Percentiles rank a stretch among this genome's conserved stretches.
Conservation (phyloP, 2,797 vertebrate genomes). For the Setipinna tenuifilis region DNA sequence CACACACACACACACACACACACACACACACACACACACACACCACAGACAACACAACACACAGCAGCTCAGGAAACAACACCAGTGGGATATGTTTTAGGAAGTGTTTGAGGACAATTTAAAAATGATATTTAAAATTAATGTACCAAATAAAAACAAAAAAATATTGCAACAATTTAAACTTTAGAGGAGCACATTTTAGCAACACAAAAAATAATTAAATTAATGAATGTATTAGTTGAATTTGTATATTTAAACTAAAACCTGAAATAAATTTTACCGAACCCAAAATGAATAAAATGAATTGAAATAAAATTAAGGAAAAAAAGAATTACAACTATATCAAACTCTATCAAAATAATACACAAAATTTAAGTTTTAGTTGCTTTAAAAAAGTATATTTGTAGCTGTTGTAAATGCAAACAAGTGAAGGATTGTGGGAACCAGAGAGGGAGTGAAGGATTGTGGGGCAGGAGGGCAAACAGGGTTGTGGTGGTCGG, state of each 20-base stretch:
- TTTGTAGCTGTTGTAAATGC: neutral
- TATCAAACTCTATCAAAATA: neutral
- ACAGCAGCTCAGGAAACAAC: neutral
- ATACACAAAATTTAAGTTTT: neutral
- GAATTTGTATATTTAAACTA: neutral
- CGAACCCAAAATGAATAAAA: neutral
- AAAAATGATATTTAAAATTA: neutral
- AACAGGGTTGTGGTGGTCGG: no score
- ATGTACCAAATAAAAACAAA: neutral
- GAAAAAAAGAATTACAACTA: neutral
- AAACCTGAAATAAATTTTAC: neutral
- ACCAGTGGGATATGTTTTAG: neutral
- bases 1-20: no score
- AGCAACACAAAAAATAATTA: no score
- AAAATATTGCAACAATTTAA: no score
- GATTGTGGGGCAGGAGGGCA: conserved; percentile 43
- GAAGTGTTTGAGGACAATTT: neutral
- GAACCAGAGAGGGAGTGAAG: conserved; percentile 33
- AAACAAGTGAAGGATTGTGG: neutral
- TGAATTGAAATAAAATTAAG: neutral
- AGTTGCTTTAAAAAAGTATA: no score
- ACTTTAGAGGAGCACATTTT: no score
- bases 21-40: no score
- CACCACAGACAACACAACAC: neutral
- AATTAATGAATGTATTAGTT: neutral